Evolutionary conservation across 2,888 invertebrate species (phyloP), one percentile per base, ranked within the genome.

Genomic region (Zygaena filipendulae): DNA sequence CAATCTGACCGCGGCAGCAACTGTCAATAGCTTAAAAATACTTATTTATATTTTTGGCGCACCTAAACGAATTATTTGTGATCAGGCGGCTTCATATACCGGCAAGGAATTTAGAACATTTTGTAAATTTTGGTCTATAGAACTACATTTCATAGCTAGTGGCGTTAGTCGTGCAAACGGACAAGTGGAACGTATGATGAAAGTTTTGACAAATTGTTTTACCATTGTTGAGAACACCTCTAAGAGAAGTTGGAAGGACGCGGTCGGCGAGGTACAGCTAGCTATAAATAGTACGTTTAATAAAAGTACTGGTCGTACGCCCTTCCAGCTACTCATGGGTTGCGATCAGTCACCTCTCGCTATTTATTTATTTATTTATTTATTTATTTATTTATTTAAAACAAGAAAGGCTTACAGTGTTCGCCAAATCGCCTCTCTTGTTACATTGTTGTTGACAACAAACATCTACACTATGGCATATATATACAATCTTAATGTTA

Each of bases 241-340:
- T 1, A 26, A 24, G 7, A 39, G 35, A 23, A 23, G 29, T 11
- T 43, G 41, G 40, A 39, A 35, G 23, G 21, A 30, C 22, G 36
- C 33, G n/a, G 21, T 45, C 4, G 40, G 41, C 1, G 39, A 43
- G 19, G 27, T 43, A 2, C 43, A 43, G 11, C 21, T 45, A 8
- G 38, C 43, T 1, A 32, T 45, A 3, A 45, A 42, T 29, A 20
- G 33, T 23, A 34, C 38, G 2, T 29, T 35, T 11, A 24, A 25
- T 28, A 40, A 35, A 33, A 37, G 32, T 18, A 37, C 40, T 2
- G 38, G 40, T 2, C 26, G 29, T 2, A 37, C 33, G 8, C 40
- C 42, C 2, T 36, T 41, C 23, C 35, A 40, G 19, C 31, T 42
- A 2, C 32, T 44, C 10, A 36, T 36, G 5, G 40, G 44, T 13